Evolutionary conservation across 2,888 invertebrate species (phyloP).

Genomic region (Platycheirus rosarum): DNA sequence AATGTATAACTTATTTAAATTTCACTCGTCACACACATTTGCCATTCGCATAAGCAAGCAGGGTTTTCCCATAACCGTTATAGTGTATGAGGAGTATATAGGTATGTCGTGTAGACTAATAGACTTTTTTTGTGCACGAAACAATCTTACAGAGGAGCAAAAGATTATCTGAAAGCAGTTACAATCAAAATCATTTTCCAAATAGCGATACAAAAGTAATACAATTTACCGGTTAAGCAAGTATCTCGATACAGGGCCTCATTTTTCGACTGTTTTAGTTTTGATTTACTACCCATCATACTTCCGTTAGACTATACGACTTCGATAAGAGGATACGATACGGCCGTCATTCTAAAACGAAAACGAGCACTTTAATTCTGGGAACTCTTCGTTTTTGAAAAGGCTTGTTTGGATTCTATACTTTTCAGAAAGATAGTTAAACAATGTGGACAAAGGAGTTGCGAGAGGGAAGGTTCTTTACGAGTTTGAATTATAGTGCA

Average conservation of each 20-base stretch:
- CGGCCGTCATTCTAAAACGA: slow-evolving; percentile 24
- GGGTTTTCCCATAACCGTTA: slow-evolving; percentile 1
- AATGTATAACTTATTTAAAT: slow-evolving; percentile 49
- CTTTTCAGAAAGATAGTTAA: slow-evolving; percentile 52
- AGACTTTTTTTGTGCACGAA: slow-evolving; percentile 24
- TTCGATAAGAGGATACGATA: background rate
- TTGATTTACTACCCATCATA: slow-evolving; percentile 32
- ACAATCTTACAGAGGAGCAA: slow-evolving; percentile 18
- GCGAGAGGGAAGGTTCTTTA: slow-evolving; percentile 17
- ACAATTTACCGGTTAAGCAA: slow-evolving; percentile 43
- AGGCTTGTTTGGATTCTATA: slow-evolving; percentile 45
- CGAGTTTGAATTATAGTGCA: slow-evolving; percentile 62
- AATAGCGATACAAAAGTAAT: slow-evolving; percentile 67
- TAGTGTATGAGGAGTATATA: background rate
- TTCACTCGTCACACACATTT: slow-evolving; percentile 32
- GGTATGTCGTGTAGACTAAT: background rate
- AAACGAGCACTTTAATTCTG: slow-evolving; percentile 39
- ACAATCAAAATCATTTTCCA: slow-evolving; percentile 67
- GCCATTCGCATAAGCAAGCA: slow-evolving; percentile 9
- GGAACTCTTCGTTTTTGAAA: slow-evolving; percentile 49
- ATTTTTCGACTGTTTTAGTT: slow-evolving; percentile 47
- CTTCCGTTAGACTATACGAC: background rate
- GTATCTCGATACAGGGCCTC: background rate
- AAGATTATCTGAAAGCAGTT: slow-evolving; percentile 68
- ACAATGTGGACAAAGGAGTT: background rate